phyloP scores from a whole-genome alignment of 2,113 vertebrate species.

The Megaptera novaeangliae region DNA sequence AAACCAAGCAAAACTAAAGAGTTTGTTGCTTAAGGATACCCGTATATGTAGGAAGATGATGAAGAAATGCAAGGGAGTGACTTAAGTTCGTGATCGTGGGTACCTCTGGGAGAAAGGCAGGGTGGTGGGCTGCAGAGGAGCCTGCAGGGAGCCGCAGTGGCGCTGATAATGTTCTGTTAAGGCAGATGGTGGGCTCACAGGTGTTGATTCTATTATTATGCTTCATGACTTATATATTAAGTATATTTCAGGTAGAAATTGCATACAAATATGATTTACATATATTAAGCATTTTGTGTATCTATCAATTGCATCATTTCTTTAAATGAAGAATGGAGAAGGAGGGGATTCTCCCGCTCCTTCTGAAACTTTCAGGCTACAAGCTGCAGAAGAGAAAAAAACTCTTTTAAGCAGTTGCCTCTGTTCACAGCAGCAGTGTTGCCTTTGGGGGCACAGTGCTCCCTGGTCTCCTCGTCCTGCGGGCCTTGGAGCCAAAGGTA shows the following conservation, averaged over 20 bases:
- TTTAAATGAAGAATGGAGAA: constrained; percentile 23
- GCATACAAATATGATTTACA: not conserved
- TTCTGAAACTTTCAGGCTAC: not conserved
- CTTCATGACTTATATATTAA: not conserved
- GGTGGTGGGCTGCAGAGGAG: not conserved
- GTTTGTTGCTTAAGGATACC: not conserved
- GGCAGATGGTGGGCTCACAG: not conserved
- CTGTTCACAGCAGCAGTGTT: not conserved
- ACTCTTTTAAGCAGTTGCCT: not conserved
- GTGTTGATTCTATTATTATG: not conserved
- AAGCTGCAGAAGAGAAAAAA: not conserved
- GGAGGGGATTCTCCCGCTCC: not conserved
- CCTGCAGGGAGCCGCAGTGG: not conserved
- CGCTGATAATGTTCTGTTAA: not conserved
- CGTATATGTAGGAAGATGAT: not conserved
- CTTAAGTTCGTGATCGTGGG: not conserved
- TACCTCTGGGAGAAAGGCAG: not conserved
- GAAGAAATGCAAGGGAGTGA: not conserved
- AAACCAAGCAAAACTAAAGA: not conserved
- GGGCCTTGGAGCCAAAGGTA: not conserved
- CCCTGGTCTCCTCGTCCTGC: not conserved
- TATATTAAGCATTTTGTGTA: not conserved
- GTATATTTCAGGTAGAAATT: constrained; percentile 5
- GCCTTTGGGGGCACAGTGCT: not conserved
- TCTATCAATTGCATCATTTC: not conserved